Base-by-base conservation (phyloP, 2,113 vertebrate genomes). In the Melanerpes aurifrons region DNA sequence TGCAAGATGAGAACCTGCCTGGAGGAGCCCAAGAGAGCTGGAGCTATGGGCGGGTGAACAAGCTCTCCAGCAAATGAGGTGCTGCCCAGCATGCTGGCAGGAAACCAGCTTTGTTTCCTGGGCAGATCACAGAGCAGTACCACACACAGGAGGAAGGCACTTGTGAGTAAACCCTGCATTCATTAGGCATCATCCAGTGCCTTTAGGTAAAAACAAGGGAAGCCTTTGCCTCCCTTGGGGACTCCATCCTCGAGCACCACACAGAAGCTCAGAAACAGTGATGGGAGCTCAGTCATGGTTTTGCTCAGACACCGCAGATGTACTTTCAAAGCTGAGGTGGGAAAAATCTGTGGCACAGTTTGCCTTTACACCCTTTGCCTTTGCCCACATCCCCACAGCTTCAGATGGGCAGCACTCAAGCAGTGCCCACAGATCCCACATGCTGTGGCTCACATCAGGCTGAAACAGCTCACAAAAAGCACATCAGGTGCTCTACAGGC, bases 51-150 rank as follows among this genome's bases (percentile, higher is more conserved):
- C 79, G 81, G 72, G 69, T 63, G 79, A 63, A 73, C 1, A 4
- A 83, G 64, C 24, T 74, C 66, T 62, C 78, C 61, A 31, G 82
- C 5, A 28, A 76, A 68, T 3, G 5, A 72, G 58, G 66, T 6
- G 2, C 75, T 92, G 87, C 90, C 82, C 24, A 6, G 31, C 87
- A 74, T 5, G 2, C 58, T 10, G 3, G 67, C 94, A 96, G 94
- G 95, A 96, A 96, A 77, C 93, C 87, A 92, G 54, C 87, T 83
- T 66, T 10, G 0, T 92, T 96, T 96, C 96, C 95, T 95, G 94
- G 72, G 94, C 87, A 87, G 91, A 82, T 74, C 89, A 31, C 28
- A 25, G 18, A 1, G 0, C 1, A 2, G 63, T 76, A 15, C 67
- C 47, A 79, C 67, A 16, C 63, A 32, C 0, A 0, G 7, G 61